Conservation (phyloP, 2,113 vertebrate genomes). For the Pitta sordida region DNA sequence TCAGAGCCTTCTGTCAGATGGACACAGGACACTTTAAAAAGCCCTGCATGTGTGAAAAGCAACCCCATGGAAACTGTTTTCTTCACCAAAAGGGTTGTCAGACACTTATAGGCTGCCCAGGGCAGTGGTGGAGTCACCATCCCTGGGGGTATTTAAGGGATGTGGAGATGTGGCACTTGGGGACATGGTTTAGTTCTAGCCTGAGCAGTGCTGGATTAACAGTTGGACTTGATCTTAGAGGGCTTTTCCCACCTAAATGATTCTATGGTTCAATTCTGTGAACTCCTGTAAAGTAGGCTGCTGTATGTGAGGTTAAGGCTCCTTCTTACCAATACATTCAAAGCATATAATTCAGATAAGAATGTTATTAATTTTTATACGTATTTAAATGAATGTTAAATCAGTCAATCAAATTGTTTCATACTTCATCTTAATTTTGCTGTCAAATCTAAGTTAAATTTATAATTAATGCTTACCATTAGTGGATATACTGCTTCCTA, state of each 20-base stretch:
- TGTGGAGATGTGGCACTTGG: background rate
- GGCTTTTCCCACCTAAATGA: background rate
- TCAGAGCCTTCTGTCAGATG: background rate
- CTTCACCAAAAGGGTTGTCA: background rate
- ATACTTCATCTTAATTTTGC: background rate
- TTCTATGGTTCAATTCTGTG: background rate
- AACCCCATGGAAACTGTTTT: background rate
- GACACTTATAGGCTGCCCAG: background rate
- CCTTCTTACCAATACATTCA: background rate
- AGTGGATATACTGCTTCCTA: background rate
- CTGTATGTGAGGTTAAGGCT: background rate
- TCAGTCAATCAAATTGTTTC: background rate
- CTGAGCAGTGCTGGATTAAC: background rate
- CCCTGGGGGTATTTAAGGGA: background rate
- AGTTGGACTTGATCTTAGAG: background rate
- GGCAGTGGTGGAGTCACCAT: background rate
- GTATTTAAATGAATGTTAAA: background rate
- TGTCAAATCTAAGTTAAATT: background rate
- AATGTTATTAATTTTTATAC: background rate
- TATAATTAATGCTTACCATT: background rate
- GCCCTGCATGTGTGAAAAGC: background rate
- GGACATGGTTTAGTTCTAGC: background rate
- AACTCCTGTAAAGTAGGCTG: background rate
- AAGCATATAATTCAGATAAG: background rate
- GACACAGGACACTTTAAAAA: background rate